phyloP scores from a whole-genome alignment of 2,888 invertebrate genomes.

The Tinea semifulvella region DNA sequence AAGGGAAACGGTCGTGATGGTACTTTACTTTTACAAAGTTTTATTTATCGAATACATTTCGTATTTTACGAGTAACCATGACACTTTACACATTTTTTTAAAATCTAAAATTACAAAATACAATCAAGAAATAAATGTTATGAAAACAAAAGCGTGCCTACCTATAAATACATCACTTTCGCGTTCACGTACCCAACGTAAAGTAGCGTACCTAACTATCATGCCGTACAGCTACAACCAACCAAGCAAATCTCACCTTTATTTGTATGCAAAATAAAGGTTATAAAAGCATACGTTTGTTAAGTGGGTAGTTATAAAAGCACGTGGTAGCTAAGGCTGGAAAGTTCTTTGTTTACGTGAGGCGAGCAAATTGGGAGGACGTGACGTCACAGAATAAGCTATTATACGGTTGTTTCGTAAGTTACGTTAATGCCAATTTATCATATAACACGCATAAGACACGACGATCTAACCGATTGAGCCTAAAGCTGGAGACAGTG shows the following conservation, averaged over 20 bases:
- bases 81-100: too few relatives aligned
- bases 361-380: constrained; percentile 12
- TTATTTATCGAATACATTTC: too few relatives aligned
- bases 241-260: not conserved
- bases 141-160: constrained; percentile 1
- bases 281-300: not conserved
- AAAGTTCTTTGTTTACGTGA: constrained; percentile 16
- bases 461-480: too few relatives aligned
- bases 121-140: not conserved
- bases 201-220: not conserved
- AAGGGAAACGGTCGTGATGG: too few relatives aligned
- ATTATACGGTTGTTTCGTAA: too few relatives aligned
- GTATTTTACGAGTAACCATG: too few relatives aligned
- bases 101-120: too few relatives aligned
- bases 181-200: constrained; percentile 1
- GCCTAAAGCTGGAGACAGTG: too few relatives aligned
- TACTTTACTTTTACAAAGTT: too few relatives aligned
- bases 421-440: too few relatives aligned
- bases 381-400: constrained; percentile 7
- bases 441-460: too few relatives aligned
- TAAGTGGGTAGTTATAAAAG: constrained; percentile 9
- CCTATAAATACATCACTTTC: not conserved
- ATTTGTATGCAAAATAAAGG: not conserved
- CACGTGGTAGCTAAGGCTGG: constrained; percentile 6
- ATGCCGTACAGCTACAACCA: not conserved